These are phyloP conservation scores for Pseudoatta argentina DNA, from an alignment of 1,140 invertebrate species.

Conservation along the genomic window DNA sequence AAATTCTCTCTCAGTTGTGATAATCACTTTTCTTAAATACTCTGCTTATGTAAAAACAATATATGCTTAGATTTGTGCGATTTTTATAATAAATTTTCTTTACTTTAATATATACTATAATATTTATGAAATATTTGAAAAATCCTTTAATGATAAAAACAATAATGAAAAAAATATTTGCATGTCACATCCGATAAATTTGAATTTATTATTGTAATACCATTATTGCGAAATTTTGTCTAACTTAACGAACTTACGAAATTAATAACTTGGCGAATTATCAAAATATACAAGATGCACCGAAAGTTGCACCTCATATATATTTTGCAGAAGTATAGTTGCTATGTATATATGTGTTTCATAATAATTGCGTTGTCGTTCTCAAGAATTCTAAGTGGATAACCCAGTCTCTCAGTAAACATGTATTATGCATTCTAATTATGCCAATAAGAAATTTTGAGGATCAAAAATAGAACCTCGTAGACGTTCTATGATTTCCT, in stretches of 20 bases:
- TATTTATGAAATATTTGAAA: not conserved
- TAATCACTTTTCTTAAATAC: conserved; percentile 14
- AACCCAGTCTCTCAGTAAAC: conserved; percentile 23
- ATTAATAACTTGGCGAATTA: conserved; percentile 2
- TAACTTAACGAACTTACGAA: not conserved
- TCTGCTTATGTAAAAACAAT: not conserved
- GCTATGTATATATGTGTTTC: not conserved
- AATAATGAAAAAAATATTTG: not conserved
- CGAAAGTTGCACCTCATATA: not conserved
- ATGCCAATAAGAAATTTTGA: conserved; percentile 38
- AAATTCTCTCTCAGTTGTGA: not conserved
- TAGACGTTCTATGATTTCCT: not conserved
- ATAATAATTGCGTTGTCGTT: conserved; percentile 22
- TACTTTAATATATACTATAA: not conserved
- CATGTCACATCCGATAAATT: not conserved
- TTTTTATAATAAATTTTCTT: not conserved
- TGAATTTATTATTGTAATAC: not conserved
- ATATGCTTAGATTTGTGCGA: not conserved
- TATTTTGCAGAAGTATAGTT: not conserved
- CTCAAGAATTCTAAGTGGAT: conserved; percentile 12
- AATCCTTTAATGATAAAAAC: not conserved
- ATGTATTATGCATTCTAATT: conserved; percentile 27
- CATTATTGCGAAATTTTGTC: not conserved
- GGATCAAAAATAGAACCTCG: conserved; percentile 9
- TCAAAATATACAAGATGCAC: conserved; percentile 2